Evolutionary conservation across 2,888 invertebrate genomes (phyloP).

Genomic region (Ophraella communa): DNA sequence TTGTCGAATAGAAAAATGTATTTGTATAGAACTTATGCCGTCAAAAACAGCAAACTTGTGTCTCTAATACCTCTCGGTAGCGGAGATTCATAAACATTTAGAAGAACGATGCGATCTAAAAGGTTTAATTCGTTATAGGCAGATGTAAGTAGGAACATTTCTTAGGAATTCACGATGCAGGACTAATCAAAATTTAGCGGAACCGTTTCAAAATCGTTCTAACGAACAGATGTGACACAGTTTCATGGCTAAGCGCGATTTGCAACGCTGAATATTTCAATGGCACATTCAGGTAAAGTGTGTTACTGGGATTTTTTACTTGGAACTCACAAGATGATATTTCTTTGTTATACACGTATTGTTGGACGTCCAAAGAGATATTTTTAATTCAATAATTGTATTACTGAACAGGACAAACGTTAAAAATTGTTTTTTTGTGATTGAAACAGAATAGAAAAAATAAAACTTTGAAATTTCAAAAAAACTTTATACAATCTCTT

Average conservation of each 20-base stretch:
- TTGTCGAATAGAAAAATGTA: conserved; percentile 6
- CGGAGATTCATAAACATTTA: conserved; percentile 26
- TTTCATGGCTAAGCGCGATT: conserved; percentile 48
- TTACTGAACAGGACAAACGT: no score
- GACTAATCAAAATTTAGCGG: conserved; percentile 56
- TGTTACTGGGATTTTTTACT: conserved; percentile 32
- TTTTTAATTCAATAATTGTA: no score
- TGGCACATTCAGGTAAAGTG: conserved; percentile 44
- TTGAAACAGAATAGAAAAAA: not conserved
- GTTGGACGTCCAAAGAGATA: not conserved
- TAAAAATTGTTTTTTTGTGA: no score
- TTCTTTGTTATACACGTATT: conserved; percentile 5
- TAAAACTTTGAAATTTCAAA: not conserved
- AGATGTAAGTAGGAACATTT: conserved; percentile 48
- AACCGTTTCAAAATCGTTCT: conserved; percentile 47
- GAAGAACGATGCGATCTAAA: conserved; percentile 37
- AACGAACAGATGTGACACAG: conserved; percentile 45
- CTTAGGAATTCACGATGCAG: conserved; percentile 52
- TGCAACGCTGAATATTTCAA: conserved; percentile 52
- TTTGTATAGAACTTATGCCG: conserved; percentile 10
- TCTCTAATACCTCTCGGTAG: conserved; percentile 32
- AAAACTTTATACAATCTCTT: no score
- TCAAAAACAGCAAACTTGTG: conserved; percentile 33
- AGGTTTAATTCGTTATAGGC: conserved; percentile 54
- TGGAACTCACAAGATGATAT: conserved; percentile 38